phyloP scores from a whole-genome alignment of 2,888 invertebrate genomes.

The Patella ulyssiponensis region DNA sequence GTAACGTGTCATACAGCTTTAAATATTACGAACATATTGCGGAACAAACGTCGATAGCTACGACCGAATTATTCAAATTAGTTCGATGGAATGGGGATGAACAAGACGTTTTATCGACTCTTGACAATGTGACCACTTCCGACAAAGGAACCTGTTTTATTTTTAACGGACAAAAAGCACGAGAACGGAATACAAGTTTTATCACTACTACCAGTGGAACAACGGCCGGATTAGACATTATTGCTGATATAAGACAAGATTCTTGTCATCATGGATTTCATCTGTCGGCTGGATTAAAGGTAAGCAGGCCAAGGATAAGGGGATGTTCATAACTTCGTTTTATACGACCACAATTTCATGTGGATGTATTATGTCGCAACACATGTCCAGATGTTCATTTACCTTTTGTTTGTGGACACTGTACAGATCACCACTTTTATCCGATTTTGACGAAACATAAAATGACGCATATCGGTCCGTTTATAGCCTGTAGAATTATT shows the following conservation, averaged over 20 bases:
- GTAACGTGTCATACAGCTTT: neutral
- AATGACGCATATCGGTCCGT: too few relatives aligned
- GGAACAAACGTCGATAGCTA: neutral
- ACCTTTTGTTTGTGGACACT: too few relatives aligned
- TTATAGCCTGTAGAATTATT: too few relatives aligned
- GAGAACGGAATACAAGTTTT: neutral
- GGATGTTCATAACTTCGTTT: too few relatives aligned
- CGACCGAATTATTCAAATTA: neutral
- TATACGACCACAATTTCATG: too few relatives aligned
- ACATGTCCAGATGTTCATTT: too few relatives aligned
- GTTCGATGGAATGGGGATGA: neutral
- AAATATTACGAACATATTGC: neutral
- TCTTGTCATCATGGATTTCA: neutral
- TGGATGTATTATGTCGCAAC: too few relatives aligned
- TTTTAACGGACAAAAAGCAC: conserved; percentile 1
- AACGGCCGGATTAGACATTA: neutral
- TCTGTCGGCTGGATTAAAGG: neutral
- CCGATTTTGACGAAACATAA: too few relatives aligned
- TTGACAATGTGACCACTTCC: neutral
- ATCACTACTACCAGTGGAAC: neutral
- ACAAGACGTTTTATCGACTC: neutral
- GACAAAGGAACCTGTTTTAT: neutral
- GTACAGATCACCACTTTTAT: too few relatives aligned
- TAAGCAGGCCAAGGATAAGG: neutral
- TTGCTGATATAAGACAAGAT: neutral